phyloP scores from a whole-genome alignment of 2,888 invertebrate genomes.

The Diaphora mendica region DNA sequence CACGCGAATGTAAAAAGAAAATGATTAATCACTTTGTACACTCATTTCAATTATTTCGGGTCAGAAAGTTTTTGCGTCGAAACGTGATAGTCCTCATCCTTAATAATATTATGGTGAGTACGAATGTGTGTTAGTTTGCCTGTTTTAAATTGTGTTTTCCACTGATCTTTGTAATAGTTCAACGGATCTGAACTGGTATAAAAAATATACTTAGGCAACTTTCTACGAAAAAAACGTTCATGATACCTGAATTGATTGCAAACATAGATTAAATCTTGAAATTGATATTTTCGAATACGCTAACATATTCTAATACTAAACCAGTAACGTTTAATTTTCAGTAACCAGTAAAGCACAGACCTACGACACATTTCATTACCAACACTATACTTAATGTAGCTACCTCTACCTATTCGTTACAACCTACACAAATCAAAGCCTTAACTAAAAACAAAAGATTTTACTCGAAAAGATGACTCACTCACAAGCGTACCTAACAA shows the following conservation, averaged over 20 bases:
- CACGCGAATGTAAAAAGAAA: neutral
- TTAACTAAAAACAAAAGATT: neutral
- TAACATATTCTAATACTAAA: neutral
- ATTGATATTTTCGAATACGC: neutral
- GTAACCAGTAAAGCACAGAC: neutral
- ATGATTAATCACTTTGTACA: neutral
- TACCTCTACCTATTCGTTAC: neutral
- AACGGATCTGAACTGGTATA: too few species aligned
- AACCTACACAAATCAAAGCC: slow-evolving; percentile 1
- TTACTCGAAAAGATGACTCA: slow-evolving; percentile 3
- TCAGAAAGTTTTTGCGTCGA: neutral
- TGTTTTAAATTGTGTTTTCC: too few species aligned
- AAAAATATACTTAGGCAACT: too few species aligned
- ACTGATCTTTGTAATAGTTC: too few species aligned
- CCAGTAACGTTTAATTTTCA: neutral
- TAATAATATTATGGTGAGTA: neutral
- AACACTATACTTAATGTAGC: neutral
- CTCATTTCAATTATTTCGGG: neutral
- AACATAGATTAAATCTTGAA: neutral
- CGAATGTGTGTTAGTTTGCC: neutral
- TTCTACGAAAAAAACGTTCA: neutral
- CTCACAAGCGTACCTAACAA: slow-evolving; percentile 5
- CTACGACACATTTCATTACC: neutral
- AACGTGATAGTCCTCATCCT: neutral
- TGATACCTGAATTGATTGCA: neutral